phyloP scores from a whole-genome alignment of 1,140 invertebrate species.

The Cydia strobilella region DNA sequence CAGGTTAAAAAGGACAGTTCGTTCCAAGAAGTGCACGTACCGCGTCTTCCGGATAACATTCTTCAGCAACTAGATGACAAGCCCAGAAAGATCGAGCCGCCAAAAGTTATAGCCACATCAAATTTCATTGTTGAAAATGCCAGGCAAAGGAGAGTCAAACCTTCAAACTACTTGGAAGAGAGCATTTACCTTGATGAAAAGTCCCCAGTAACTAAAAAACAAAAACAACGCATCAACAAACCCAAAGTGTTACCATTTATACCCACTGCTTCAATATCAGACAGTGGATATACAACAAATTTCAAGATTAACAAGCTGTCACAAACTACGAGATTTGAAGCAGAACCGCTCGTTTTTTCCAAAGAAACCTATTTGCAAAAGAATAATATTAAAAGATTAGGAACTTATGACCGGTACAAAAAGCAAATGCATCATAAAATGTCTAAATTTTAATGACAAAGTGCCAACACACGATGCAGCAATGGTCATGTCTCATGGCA shows the following conservation, averaged over 20 bases:
- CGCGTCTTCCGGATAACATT: conserved; percentile 55
- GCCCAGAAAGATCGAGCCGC: conserved; percentile 49
- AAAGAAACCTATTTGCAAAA: conserved; percentile 58
- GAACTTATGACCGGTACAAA: conserved; percentile 64
- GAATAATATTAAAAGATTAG: conserved; percentile 58
- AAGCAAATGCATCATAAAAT: conserved; percentile 64
- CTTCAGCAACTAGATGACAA: conserved; percentile 60
- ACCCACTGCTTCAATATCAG: conserved; percentile 62
- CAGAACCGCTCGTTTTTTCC: conserved; percentile 57
- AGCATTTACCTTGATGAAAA: conserved; percentile 63
- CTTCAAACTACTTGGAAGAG: conserved; percentile 70
- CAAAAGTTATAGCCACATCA: conserved; percentile 58
- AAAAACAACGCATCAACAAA: conserved; percentile 50
- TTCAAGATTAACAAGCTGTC: conserved; percentile 65
- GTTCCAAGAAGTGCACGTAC: conserved; percentile 53
- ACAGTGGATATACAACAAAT: conserved; percentile 63
- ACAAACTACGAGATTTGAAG: conserved; percentile 57
- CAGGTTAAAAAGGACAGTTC: conserved; percentile 57
- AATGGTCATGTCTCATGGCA: neutral
- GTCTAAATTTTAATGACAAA: conserved; percentile 55
- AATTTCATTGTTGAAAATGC: conserved; percentile 61
- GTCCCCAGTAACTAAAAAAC: conserved; percentile 46
- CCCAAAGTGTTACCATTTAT: conserved; percentile 70
- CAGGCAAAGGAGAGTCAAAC: conserved; percentile 55
- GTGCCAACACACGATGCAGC: neutral